Evolutionary conservation across 2,797 vertebrate genomes (phyloP), one percentile per base, ranked within the genome.

Genomic region (Spinus olivaceus): DNA sequence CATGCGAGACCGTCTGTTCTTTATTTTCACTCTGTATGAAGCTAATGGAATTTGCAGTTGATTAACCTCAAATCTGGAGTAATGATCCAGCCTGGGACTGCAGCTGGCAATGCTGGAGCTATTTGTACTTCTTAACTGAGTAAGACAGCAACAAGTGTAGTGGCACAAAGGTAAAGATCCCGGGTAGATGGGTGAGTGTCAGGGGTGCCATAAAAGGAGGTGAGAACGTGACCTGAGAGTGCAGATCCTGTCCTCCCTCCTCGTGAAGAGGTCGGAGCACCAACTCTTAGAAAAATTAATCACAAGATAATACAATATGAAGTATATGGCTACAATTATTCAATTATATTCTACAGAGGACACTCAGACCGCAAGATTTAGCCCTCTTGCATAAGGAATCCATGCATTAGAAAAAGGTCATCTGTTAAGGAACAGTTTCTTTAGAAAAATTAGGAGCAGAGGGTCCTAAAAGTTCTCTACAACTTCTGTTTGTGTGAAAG

Each of bases 1-100:
- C 96, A 90, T 32, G 51, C 7, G 8, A 96, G 96, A 97, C 96
- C 85, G 97, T 96, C 98, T 97, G 97, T 95, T 98, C 97, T 97
- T 97, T 97, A 97, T 98, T 98, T 98, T 98, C 97, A 97, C 97
- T 97, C 97, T 76, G 94, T 98, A 97, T 97, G 97, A 97, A 98
- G 96, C 97, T 98, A 98, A 98, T 98, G 97, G 97, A 98, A 98
- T 98, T 98, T 98, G 97, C 98, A 98, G 97, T 97, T 98, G 97
- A 97, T 98, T 98, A 98, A 97, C 97, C 98, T 98, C 96, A 95
- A 97, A 97, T 97, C 97, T 97, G 96, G 96, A 98, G 96, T 97
- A 97, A 97, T 96, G 96, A 98, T 96, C 96, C 96, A 96, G 96
- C 86, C 97, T 96, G 96, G 96, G 97, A 97, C 90, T 95, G 89